These are phyloP conservation scores for Apodemia duryi DNA, from an alignment of 2,888 invertebrate species.

Conservation along the genomic window DNA sequence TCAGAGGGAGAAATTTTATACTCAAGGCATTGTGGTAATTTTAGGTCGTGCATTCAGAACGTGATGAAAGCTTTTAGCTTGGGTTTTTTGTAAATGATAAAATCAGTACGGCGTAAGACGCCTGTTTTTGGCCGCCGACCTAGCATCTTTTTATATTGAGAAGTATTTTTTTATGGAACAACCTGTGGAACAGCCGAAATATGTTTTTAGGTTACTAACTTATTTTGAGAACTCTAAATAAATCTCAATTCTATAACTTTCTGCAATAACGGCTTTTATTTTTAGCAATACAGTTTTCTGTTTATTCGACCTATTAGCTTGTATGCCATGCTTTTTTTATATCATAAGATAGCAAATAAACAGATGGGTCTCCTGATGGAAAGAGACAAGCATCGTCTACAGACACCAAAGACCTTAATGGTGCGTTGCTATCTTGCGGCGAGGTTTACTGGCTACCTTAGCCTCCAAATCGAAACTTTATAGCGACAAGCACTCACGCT, in stretches of 20 bases:
- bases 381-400: no score
- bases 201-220: background rate
- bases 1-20: constrained; percentile 67
- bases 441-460: no score
- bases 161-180: background rate
- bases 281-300: background rate
- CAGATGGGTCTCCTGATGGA: no score
- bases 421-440: no score
- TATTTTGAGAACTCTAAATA: background rate
- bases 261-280: background rate
- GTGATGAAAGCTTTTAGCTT: constrained; percentile 47
- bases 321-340: no score
- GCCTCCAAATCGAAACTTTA: no score
- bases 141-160: background rate
- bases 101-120: constrained; percentile 12
- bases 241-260: background rate
- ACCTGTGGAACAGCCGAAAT: background rate
- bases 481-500: no score
- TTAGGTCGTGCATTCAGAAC: constrained; percentile 52
- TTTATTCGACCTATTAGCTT: no score
- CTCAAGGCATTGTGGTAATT: constrained; percentile 62
- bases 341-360: no score
- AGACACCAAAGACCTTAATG: no score
- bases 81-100: constrained; percentile 16
- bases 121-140: background rate